Conservation (phyloP, 53 echinoderm and acorn worm genomes). For the Apostichopus leukothele region DNA sequence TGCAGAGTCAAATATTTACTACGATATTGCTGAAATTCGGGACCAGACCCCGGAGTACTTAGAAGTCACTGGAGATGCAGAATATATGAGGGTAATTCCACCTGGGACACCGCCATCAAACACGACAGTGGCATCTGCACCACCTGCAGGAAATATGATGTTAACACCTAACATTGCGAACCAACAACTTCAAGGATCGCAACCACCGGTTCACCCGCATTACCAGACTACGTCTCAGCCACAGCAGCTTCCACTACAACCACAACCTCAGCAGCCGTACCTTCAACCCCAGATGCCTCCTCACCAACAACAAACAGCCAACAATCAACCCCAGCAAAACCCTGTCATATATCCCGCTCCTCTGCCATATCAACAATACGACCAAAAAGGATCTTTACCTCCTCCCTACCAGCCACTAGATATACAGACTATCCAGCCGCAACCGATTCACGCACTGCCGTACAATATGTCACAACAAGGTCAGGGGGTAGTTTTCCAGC, state of each 20-base stretch:
- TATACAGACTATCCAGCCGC: not conserved
- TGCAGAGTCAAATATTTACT: not conserved
- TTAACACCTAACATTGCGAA: not conserved
- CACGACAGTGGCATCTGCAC: not conserved
- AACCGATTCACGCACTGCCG: not conserved
- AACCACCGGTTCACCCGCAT: not conserved
- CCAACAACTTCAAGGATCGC: not conserved
- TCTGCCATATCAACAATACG: not conserved
- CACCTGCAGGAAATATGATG: not conserved
- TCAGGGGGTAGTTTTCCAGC: not conserved
- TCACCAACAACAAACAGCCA: not conserved
- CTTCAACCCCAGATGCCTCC: not conserved
- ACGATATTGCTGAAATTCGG: not conserved
- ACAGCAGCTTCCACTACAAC: not conserved
- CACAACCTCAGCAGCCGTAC: too few species aligned
- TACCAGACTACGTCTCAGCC: not conserved
- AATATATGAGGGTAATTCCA: not conserved
- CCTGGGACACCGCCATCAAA: too few species aligned
- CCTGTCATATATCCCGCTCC: not conserved
- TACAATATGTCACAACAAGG: not conserved
- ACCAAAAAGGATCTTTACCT: not conserved
- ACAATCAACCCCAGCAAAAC: not conserved
- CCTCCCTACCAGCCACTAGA: not conserved
- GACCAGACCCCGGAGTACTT: not conserved
- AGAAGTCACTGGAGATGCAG: not conserved